Evolutionary conservation across 1,140 invertebrate species (phyloP), one percentile per base, ranked within the genome.

Genomic region (Geopemphigus sp.): DNA sequence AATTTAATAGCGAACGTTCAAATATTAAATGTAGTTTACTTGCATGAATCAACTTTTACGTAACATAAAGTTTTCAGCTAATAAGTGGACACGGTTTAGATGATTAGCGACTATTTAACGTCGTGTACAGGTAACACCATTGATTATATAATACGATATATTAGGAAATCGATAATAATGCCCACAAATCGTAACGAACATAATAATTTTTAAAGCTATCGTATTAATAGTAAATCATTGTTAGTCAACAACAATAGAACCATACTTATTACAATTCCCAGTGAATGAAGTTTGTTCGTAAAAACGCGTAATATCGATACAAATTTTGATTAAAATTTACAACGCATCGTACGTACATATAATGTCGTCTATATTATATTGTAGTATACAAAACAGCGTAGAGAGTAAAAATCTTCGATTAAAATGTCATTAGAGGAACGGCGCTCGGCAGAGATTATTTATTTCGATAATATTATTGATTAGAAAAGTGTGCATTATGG

Each of bases 321-420:
- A 14, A 32, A 47, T 53, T 72, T 72, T 72, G 47, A 72, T 72
- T 72, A 72, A 72, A 45, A 66, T 64, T n/a, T 32, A 64, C 11
- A 50, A 70, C 22, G 24, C 15, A 53, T 26, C 3, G 24, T 72
- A 63, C 17, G 15, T 59, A 59, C 8, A 26, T 22, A 61, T 29
- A 57, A 57, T 24, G 3, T 39, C 3, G 3, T 24, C 5, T 24
- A 57, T 57, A 22, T 50, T 50, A 50, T 50, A 50, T 50, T 66
- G 14, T 24, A 22, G 24, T 50, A 24, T 17, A 22, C 14, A 45
- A 24, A 24, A 68, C 64, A 70, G 0, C 11, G 17, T n/a, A 54
- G 47, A 54, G 26, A 32, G 10, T 4, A 72, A 72, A 53, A 53
- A 19, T 0, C 14, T 72, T 54, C 24, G 14, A 29, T 29, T 72